These are phyloP conservation scores for Drosophila kanekoi DNA, from an alignment of 2,888 invertebrate species.

Conservation along the genomic window DNA sequence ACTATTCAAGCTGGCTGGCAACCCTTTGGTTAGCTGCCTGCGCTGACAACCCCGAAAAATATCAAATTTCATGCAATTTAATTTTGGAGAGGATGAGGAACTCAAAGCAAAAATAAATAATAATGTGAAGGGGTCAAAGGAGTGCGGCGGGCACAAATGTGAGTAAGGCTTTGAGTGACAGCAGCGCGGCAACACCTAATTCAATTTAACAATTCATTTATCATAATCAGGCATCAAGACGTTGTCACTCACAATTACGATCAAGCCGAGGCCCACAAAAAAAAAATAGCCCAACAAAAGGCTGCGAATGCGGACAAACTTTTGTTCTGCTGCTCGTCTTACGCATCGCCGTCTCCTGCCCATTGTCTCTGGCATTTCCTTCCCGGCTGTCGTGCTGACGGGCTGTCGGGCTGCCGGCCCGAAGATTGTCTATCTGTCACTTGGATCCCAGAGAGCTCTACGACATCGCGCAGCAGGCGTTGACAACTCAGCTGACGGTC, in stretches of 20 bases:
- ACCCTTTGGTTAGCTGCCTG: conserved; percentile 57
- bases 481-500: conserved; percentile 44
- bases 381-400: background rate
- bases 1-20: conserved; percentile 28
- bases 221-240: conserved; percentile 82
- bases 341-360: conserved; percentile 33
- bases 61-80: conserved; percentile 82
- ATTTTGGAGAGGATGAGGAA: conserved; percentile 70
- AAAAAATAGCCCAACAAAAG: conserved; percentile 41
- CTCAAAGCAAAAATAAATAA: conserved; percentile 35
- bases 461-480: conserved; percentile 41
- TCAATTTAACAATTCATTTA: conserved; percentile 82
- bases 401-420: conserved; percentile 34
- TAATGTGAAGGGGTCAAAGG: conserved; percentile 14
- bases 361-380: conserved; percentile 10
- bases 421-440: conserved; percentile 74
- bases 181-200: conserved; percentile 80
- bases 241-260: conserved; percentile 80
- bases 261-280: conserved; percentile 45
- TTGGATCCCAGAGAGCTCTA: conserved; percentile 62
- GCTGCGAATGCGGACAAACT: conserved; percentile 39
- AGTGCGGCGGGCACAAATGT: conserved; percentile 38
- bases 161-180: conserved; percentile 76
- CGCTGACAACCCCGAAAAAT: conserved; percentile 69
- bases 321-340: conserved; percentile 68